phyloP scores from a whole-genome alignment of 2,888 invertebrate species.

The Meta bourneti region DNA sequence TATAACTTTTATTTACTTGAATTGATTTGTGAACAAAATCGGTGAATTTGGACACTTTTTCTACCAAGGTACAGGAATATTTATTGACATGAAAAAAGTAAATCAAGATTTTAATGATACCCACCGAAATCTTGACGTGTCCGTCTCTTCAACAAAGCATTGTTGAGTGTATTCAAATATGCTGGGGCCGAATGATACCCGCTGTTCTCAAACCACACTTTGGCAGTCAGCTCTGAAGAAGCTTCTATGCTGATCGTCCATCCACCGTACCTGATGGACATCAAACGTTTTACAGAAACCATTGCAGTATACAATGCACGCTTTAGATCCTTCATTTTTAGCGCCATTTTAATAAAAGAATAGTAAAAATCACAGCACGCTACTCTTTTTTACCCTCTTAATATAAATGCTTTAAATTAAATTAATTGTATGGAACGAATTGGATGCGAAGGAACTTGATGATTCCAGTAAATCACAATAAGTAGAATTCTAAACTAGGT shows the following conservation, averaged over 20 bases:
- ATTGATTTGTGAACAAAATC: too few relatives aligned
- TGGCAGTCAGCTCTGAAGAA: constrained; percentile 35
- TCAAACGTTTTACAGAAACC: neutral
- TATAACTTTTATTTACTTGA: too few relatives aligned
- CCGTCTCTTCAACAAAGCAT: constrained; percentile 77
- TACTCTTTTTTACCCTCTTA: neutral
- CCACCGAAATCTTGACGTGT: constrained; percentile 11
- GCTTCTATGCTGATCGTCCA: constrained; percentile 78
- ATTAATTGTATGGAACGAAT: neutral
- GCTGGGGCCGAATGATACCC: constrained; percentile 79
- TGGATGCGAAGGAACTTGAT: too few relatives aligned
- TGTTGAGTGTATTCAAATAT: constrained; percentile 78
- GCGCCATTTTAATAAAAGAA: neutral
- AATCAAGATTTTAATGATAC: neutral
- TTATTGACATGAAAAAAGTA: too few relatives aligned
- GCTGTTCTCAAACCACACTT: constrained; percentile 79
- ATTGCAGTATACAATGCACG: too few relatives aligned
- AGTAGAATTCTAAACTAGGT: too few relatives aligned
- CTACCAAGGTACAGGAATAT: too few relatives aligned
- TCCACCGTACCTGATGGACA: constrained; percentile 80
- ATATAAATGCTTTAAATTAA: neutral
- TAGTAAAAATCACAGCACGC: neutral
- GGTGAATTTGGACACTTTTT: too few relatives aligned
- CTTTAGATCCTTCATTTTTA: too few relatives aligned
- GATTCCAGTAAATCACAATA: too few relatives aligned